Evolutionary conservation across 1,140 invertebrate species (phyloP).

Genomic region (Drosophila carrolli): DNA sequence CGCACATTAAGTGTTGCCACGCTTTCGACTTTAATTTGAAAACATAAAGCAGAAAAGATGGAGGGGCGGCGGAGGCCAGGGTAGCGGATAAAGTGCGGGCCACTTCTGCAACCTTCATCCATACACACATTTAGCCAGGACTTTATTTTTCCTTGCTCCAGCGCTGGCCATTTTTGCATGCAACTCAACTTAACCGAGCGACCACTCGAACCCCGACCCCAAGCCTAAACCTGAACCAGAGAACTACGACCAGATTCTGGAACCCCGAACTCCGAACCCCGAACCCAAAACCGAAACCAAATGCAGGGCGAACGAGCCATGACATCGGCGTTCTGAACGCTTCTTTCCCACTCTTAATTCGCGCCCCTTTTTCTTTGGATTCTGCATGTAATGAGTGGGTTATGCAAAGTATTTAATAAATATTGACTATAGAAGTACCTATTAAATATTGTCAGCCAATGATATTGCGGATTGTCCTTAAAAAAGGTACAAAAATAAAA

Average conservation of each 20-base stretch:
- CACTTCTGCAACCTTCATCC: constrained; percentile 45
- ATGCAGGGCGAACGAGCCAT: constrained; percentile 33
- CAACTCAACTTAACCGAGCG: constrained; percentile 63
- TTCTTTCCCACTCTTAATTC: not conserved
- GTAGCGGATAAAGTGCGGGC: constrained; percentile 56
- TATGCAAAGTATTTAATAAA: not conserved
- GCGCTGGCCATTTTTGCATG: constrained; percentile 62
- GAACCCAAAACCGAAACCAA: constrained; percentile 31
- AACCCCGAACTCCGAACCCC: constrained; percentile 9
- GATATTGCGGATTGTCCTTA: not conserved
- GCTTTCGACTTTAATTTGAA: constrained; percentile 82
- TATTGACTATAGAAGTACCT: not conserved
- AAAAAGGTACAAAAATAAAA: too few species aligned
- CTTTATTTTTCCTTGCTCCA: constrained; percentile 28
- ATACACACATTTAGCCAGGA: constrained; percentile 3
- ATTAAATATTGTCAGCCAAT: not conserved
- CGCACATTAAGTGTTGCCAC: constrained; percentile 82
- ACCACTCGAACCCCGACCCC: constrained; percentile 50
- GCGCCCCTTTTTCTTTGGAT: constrained; percentile 8
- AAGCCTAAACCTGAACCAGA: constrained; percentile 9
- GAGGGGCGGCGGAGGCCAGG: constrained; percentile 6
- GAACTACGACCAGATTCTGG: not conserved
- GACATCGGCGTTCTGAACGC: constrained; percentile 32
- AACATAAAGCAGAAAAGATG: constrained; percentile 69
- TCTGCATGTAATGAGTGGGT: constrained; percentile 27